Conservation (phyloP, 2,797 vertebrate genomes). For the Sus cebifrons region DNA sequence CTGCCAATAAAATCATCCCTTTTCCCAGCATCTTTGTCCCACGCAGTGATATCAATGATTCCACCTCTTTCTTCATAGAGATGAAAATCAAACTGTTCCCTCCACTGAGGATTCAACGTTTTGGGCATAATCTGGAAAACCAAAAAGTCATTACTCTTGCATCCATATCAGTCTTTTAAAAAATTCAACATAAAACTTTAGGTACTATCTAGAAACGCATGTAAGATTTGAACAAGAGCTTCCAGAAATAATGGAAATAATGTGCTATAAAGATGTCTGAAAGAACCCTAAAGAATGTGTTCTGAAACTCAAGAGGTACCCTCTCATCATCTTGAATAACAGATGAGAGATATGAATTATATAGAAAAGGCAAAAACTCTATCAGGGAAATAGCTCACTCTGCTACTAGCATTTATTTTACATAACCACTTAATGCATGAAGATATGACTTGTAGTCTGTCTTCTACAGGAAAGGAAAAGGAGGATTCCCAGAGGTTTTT, state of each 20-base stretch:
- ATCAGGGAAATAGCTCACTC: background rate
- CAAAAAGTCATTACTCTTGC: conserved; percentile 45
- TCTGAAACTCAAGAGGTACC: conserved; percentile 60
- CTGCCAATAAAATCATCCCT: conserved; percentile 99
- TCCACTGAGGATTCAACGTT: conserved; percentile 98
- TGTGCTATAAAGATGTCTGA: conserved; percentile 16
- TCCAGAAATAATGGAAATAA: background rate
- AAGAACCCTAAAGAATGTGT: conserved; percentile 28
- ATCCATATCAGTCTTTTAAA: background rate
- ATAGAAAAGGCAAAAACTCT: conserved; percentile 28
- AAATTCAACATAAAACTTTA: background rate
- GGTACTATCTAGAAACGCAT: conserved; percentile 3
- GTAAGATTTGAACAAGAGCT: background rate
- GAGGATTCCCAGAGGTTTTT: background rate
- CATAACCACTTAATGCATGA: background rate
- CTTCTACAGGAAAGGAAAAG: background rate
- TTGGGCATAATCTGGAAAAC: conserved; percentile 95
- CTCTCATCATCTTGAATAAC: conserved; percentile 3
- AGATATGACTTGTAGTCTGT: background rate
- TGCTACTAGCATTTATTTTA: background rate
- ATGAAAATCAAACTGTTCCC: conserved; percentile 99
- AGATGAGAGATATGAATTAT: conserved; percentile 38
- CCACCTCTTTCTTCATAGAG: conserved; percentile 97
- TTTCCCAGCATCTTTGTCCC: conserved; percentile 98
- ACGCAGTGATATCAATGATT: conserved; percentile 96